Percentiles rank a stretch among this genome's conserved stretches.
Conservation (phyloP, 2,797 vertebrate species). For the Huso huso region DNA sequence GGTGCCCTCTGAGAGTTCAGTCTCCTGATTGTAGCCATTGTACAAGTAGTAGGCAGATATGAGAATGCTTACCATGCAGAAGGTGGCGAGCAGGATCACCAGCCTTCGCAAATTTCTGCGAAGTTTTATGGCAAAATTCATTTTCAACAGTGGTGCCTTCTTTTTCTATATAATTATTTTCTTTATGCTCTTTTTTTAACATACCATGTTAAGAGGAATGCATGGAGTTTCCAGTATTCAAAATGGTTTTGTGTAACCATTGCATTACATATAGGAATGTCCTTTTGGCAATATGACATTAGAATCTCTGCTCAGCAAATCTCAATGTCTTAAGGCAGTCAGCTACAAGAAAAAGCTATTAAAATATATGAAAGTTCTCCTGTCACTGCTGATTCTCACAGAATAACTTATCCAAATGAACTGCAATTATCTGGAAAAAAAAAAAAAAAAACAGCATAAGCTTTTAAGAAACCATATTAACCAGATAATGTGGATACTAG, state of each 20-base stretch:
- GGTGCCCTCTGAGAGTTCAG: conserved; percentile 71
- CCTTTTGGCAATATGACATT: not conserved
- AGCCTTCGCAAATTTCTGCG: conserved; percentile 76
- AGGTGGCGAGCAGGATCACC: conserved; percentile 80
- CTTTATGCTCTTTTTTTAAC: conserved; percentile 36
- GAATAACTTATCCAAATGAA: too few relatives aligned
- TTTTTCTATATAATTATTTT: not conserved
- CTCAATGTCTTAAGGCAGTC: conserved; percentile 12
- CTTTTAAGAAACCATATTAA: too few relatives aligned
- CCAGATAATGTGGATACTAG: too few relatives aligned
- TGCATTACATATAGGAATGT: conserved; percentile 60
- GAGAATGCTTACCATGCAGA: conserved; percentile 82
- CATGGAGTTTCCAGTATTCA: conserved; percentile 36
- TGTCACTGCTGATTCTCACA: too few relatives aligned
- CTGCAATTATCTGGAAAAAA: too few relatives aligned
- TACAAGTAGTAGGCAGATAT: conserved; percentile 93
- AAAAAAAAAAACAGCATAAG: too few relatives aligned
- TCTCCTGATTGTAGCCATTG: conserved; percentile 77
- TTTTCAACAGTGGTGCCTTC: conserved; percentile 60
- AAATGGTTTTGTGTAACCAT: conserved; percentile 87
- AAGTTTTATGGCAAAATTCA: conserved; percentile 72
- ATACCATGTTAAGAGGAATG: conserved; percentile 33
- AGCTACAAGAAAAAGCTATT: conserved; percentile 17
- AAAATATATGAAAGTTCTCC: too few relatives aligned
- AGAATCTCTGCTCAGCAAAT: not conserved